These are phyloP conservation scores for Gymnodraco acuticeps DNA, from an alignment of 2,797 vertebrate genomes.

Conservation along the genomic window DNA sequence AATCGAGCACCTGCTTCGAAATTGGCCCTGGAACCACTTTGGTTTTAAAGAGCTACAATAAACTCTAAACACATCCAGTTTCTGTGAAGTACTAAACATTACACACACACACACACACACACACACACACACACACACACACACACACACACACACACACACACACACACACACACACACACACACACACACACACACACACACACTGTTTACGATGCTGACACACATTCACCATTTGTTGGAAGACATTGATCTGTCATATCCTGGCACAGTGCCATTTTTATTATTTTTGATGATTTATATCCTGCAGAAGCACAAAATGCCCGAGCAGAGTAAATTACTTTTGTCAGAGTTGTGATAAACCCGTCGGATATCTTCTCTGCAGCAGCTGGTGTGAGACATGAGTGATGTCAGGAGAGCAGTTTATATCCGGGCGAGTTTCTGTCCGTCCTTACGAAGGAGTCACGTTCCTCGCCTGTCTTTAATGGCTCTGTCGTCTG, in stretches of 20 bases:
- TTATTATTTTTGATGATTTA: constrained; percentile 79
- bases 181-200: constrained; percentile 23
- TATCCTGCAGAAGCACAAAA: constrained; percentile 73
- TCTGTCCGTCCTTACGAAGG: constrained; percentile 52
- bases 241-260: constrained; percentile 76
- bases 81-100: too few relatives aligned
- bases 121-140: neutral
- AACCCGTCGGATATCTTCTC: constrained; percentile 79
- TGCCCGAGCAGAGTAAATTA: constrained; percentile 77
- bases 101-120: neutral
- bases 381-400: constrained; percentile 79
- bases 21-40: too few relatives aligned
- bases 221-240: constrained; percentile 50
- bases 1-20: too few relatives aligned
- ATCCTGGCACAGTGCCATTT: constrained; percentile 61
- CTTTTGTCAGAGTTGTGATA: constrained; percentile 83
- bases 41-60: too few relatives aligned
- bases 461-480: constrained; percentile 37
- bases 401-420: constrained; percentile 78
- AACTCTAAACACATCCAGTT: too few relatives aligned
- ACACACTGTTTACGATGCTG: constrained; percentile 53
- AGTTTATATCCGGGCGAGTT: constrained; percentile 58
- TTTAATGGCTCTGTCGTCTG: constrained; percentile 50
- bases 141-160: neutral
- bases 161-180: neutral